Base-by-base conservation (phyloP, 2,797 vertebrate genomes). In the Masticophis lateralis region DNA sequence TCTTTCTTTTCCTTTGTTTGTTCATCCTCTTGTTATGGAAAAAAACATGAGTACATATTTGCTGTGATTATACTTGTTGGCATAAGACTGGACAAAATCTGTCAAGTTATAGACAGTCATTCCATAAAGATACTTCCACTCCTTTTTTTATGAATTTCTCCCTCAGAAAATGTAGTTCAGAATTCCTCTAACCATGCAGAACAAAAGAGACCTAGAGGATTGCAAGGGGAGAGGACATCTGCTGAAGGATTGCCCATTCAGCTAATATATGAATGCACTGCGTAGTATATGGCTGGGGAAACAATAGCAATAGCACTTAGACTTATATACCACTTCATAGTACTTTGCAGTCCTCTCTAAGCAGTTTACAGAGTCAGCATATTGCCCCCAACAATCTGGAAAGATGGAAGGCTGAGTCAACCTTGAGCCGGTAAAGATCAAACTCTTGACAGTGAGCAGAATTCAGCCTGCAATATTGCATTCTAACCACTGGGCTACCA, bases 1-100 rank as follows among this genome's bases (percentile, higher is more conserved):
- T 89, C 16, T 91, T 93, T 60, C 51, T 91, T 89, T 92, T 16
- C 61, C 60, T 57, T 93, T 92, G 63, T 89, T 94, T 61, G 60
- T 61, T 61, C 16, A 43, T 91, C 27, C n/a, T 88, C 9, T 86
- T 43, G 87, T 79, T 18, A 87, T 53, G 43, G 32, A 93, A 90
- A 25, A 60, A 60, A 22, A 22, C 86, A 2, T 47, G 63, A 89
- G 13, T 87, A n/a, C 22, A 56, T 27, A 27, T 86, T n/a, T n/a
- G 89, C 11, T 4, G 63, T 93, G 32, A 28, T 28, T 69, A 90
- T 63, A 63, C 22, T 27, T 43, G 13, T 47, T 61, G 57, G 59
- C 14, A 13, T 43, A 57, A 88, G 37, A 61, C 13, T 61, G 88
- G 59, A 61, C 37, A 47, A 47, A 51, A 27, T 51, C 22, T 89